Percentiles rank a stretch among this genome's conserved stretches.
phyloP scores from a whole-genome alignment of 2,888 invertebrate genomes.

The Papilio demoleus region DNA sequence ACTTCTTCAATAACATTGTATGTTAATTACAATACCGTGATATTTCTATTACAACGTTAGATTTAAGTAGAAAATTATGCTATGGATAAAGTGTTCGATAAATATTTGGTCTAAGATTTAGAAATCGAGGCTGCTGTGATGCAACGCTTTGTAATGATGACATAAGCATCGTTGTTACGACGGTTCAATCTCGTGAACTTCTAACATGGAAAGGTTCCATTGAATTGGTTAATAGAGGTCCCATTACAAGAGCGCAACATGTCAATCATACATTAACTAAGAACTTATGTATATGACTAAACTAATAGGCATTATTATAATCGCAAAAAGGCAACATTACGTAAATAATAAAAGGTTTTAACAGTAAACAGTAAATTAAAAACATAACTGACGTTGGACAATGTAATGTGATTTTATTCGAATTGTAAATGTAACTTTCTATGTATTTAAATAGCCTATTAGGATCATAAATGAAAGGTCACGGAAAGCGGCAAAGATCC shows the following conservation, averaged over 20 bases:
- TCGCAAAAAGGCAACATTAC: neutral
- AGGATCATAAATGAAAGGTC: conserved; percentile 54
- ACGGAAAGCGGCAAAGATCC: conserved; percentile 53
- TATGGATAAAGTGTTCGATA: conserved; percentile 1
- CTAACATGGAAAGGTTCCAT: conserved; percentile 68
- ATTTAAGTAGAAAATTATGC: conserved; percentile 21
- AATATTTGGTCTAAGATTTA: conserved; percentile 13
- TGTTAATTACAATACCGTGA: conserved; percentile 5
- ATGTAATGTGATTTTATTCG: neutral
- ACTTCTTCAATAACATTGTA: neutral
- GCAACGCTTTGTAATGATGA: conserved; percentile 51
- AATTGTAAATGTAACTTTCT: neutral
- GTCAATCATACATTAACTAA: conserved; percentile 74
- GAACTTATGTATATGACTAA: conserved; percentile 11
- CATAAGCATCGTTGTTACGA: conserved; percentile 61
- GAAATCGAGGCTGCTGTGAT: conserved; percentile 34
- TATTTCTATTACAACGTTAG: conserved; percentile 6
- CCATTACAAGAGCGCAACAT: conserved; percentile 66
- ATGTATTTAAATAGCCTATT: conserved; percentile 40
- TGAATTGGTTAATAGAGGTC: conserved; percentile 66
- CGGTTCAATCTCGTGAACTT: conserved; percentile 73
- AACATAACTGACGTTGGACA: too few species aligned
- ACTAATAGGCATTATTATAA: conserved; percentile 1
- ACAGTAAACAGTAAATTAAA: neutral
- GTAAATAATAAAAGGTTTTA: neutral